Percentiles rank a stretch among this genome's conserved stretches.
phyloP scores from a whole-genome alignment of 2,113 vertebrate genomes.

The Atrichornis clamosus region DNA sequence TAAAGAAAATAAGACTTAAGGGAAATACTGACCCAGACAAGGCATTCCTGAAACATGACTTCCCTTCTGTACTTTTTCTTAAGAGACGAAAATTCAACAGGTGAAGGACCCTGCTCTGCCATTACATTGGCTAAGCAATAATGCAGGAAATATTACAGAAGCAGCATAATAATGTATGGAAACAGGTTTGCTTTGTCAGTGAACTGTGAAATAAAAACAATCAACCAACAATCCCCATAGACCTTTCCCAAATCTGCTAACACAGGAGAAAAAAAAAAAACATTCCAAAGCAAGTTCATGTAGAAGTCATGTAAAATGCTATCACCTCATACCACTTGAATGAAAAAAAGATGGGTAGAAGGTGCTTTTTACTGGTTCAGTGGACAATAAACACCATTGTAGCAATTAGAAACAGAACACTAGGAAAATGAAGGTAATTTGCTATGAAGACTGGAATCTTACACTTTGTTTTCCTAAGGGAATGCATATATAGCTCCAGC shows the following conservation, averaged over 20 bases:
- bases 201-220: neutral
- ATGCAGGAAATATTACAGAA: neutral
- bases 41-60: neutral
- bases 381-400: neutral
- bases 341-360: neutral
- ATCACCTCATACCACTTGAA: neutral
- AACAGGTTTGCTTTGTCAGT: neutral
- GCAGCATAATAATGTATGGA: neutral
- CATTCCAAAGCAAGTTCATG: neutral
- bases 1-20: neutral
- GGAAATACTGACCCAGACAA: neutral
- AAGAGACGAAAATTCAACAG: neutral
- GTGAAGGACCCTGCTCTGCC: neutral
- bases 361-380: neutral
- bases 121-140: accelerated
- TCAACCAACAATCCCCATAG: neutral
- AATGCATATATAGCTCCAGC: neutral
- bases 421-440: neutral
- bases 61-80: neutral
- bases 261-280: neutral
- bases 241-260: neutral
- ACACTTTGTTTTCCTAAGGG: neutral
- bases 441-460: neutral
- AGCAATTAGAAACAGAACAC: neutral
- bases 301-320: neutral